phyloP scores from a whole-genome alignment of 1,140 invertebrate species.

The Drosophila lacteicornis region DNA sequence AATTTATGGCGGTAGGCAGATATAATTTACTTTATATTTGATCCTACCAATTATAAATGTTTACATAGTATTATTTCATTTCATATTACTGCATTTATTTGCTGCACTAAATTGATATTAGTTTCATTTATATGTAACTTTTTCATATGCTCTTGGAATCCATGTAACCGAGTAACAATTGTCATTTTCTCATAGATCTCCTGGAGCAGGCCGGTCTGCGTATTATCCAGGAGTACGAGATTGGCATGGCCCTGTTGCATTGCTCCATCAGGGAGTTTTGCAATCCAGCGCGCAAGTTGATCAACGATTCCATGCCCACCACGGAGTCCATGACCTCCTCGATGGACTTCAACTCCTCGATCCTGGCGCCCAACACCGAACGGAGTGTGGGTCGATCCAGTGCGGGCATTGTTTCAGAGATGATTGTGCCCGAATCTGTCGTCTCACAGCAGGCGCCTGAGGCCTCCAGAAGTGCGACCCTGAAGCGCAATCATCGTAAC shows the following conservation, averaged over 20 bases:
- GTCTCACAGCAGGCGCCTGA: not conserved
- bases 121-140: too few relatives aligned
- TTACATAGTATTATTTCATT: too few relatives aligned
- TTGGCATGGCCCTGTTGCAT: constrained; percentile 88
- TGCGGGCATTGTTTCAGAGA: constrained; percentile 13
- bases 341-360: constrained; percentile 47
- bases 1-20: too few relatives aligned
- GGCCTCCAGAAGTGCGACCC: not conserved
- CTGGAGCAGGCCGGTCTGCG: constrained; percentile 86
- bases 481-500: constrained; percentile 24
- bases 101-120: too few relatives aligned
- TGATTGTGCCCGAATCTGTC: constrained; percentile 47
- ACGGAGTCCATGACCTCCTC: constrained; percentile 60
- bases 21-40: too few relatives aligned
- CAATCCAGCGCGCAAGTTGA: constrained; percentile 87
- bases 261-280: constrained; percentile 88
- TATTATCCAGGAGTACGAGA: constrained; percentile 88
- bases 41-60: too few relatives aligned
- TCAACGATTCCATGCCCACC: constrained; percentile 58
- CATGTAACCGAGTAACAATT: constrained; percentile 24
- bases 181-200: constrained; percentile 65
- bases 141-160: too few relatives aligned
- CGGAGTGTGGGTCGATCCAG: constrained; percentile 15
- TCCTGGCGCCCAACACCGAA: constrained; percentile 60
- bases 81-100: too few relatives aligned